These are phyloP conservation scores for Holacanthus passer DNA, from an alignment of 2,113 vertebrate species.

Conservation along the genomic window DNA sequence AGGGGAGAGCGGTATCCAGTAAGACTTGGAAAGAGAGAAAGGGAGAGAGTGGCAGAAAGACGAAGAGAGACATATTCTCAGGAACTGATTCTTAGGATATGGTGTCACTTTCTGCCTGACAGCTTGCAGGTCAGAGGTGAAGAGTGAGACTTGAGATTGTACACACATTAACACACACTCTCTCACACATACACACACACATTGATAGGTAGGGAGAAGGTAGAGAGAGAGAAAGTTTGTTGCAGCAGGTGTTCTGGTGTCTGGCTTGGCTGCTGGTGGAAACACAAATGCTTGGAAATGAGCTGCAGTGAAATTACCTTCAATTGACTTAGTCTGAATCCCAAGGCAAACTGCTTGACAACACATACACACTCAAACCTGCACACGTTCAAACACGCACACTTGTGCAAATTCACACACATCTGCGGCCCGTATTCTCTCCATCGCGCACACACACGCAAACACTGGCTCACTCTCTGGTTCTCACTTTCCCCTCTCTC, in stretches of 20 bases:
- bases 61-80: conserved; percentile 11
- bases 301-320: conserved; percentile 62
- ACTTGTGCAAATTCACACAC: conserved; percentile 32
- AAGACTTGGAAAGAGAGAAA: conserved; percentile 8
- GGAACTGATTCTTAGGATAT: conserved; percentile 44
- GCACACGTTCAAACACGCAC: conserved; percentile 30
- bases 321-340: conserved; percentile 54
- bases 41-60: not conserved
- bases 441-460: conserved; percentile 1
- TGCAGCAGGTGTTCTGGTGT: conserved; percentile 51
- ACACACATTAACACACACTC: not conserved
- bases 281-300: conserved; percentile 54
- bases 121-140: conserved; percentile 60
- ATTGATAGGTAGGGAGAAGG: not conserved
- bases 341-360: conserved; percentile 37
- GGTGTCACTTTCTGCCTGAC: conserved; percentile 46
- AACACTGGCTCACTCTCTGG: not conserved
- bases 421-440: conserved; percentile 26
- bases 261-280: conserved; percentile 28
- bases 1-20: conserved; percentile 14
- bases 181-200: conserved; percentile 3
- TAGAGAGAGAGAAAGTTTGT: not conserved
- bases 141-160: not conserved
- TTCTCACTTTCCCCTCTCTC: not conserved
- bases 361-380: conserved; percentile 13